Percentiles rank a stretch among this genome's conserved stretches.
Conservation (phyloP, 2,888 invertebrate genomes). For the Encarsia formosa region DNA sequence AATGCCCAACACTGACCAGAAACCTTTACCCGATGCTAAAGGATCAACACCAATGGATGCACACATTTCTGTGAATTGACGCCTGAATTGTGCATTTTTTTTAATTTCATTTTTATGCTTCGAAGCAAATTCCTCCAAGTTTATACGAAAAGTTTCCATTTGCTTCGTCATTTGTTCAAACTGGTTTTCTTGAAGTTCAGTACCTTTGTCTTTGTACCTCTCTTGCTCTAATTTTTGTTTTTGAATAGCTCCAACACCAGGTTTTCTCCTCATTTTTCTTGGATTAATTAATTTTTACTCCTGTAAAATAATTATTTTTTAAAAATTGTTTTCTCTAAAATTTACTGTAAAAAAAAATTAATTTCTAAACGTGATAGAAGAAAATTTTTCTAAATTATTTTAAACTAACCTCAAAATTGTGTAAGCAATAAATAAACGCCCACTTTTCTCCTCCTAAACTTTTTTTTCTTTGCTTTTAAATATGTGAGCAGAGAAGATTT, state of each 20-base stretch:
- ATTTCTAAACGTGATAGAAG: too few relatives aligned
- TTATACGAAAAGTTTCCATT: slow-evolving; percentile 84
- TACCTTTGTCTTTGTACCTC: slow-evolving; percentile 87
- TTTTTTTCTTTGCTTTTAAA: too few relatives aligned
- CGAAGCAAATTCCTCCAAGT: slow-evolving; percentile 91
- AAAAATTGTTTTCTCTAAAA: too few relatives aligned
- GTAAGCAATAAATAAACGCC: too few relatives aligned
- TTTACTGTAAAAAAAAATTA: too few relatives aligned
- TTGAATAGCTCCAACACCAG: slow-evolving; percentile 85
- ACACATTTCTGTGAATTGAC: slow-evolving; percentile 99
- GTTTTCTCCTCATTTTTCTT: slow-evolving; percentile 69
- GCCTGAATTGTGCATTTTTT: slow-evolving; percentile 89
- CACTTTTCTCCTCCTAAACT: too few relatives aligned
- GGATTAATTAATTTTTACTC: not conserved
- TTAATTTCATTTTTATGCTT: slow-evolving; percentile 94
- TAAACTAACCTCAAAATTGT: too few relatives aligned
- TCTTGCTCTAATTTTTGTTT: slow-evolving; percentile 83
- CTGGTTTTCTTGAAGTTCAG: slow-evolving; percentile 87
- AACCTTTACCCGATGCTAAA: slow-evolving; percentile 90
- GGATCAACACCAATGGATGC: slow-evolving; percentile 98
- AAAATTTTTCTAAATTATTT: too few relatives aligned
- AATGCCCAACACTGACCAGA: slow-evolving; percentile 98
- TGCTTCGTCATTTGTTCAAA: slow-evolving; percentile 92
- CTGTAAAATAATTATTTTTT: not conserved
- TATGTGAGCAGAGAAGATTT: too few relatives aligned